Conservation (phyloP, 2,113 vertebrate species). For the Campylomormyrus tamandua region DNA sequence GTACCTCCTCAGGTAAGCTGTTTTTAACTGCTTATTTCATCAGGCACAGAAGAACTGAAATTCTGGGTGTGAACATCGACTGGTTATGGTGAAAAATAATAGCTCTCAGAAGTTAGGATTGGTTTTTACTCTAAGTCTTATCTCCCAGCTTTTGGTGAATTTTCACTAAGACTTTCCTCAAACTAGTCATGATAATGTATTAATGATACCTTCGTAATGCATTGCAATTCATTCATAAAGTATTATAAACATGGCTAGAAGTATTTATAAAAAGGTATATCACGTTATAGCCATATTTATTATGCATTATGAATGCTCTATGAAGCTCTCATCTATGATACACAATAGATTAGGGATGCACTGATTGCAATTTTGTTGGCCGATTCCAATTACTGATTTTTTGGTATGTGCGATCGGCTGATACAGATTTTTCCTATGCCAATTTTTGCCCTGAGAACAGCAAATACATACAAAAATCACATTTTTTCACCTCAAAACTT, state of each 20-base stretch:
- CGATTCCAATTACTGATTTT: too few species aligned
- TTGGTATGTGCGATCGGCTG: too few species aligned
- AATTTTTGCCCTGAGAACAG: too few species aligned
- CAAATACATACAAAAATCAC: too few species aligned
- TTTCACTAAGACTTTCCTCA: background rate
- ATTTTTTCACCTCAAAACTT: too few species aligned
- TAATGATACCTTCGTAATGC: background rate
- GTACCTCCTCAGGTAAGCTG: constrained; percentile 62
- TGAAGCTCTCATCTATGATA: background rate
- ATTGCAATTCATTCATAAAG: background rate
- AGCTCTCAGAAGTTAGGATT: background rate
- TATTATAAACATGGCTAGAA: background rate
- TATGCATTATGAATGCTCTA: background rate
- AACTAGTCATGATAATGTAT: background rate
- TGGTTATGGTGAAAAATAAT: background rate
- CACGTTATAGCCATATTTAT: background rate
- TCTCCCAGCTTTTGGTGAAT: background rate
- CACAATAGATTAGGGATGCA: background rate
- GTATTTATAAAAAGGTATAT: background rate
- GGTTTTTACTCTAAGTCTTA: background rate
- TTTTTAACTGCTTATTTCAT: background rate
- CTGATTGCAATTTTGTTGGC: too few species aligned
- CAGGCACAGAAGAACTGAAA: background rate
- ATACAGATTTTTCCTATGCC: too few species aligned
- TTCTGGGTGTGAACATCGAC: background rate